phyloP scores from a whole-genome alignment of 2,888 invertebrate species.

The Drosophila atripex region DNA sequence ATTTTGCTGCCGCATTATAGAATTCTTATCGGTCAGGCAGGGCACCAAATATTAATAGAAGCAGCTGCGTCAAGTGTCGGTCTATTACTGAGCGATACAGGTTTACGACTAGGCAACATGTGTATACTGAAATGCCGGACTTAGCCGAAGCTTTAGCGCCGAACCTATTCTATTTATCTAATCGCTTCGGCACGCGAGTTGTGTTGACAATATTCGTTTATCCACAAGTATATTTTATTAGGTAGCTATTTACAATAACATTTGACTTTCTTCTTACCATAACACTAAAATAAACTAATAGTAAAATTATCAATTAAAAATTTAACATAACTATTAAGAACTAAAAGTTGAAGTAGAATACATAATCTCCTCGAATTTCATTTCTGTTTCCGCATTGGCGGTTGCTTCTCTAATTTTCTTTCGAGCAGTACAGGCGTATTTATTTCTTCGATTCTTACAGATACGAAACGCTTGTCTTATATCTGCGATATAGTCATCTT shows the following conservation, averaged over 20 bases:
- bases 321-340: background rate
- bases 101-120: constrained; percentile 28
- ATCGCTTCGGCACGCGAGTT: constrained; percentile 32
- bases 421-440: constrained; percentile 17
- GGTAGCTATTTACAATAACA: background rate
- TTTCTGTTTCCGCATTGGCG: constrained; percentile 22
- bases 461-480: constrained; percentile 26
- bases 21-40: constrained; percentile 19
- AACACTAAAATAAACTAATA: background rate
- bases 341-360: constrained; percentile 2
- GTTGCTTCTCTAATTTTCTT: constrained; percentile 27
- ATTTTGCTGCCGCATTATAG: constrained; percentile 48
- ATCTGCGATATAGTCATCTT: constrained; percentile 33
- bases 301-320: background rate
- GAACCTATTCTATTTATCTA: constrained; percentile 14
- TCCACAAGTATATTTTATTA: background rate
- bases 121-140: background rate
- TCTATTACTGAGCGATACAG: constrained; percentile 51
- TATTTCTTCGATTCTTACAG: constrained; percentile 36
- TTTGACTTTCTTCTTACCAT: background rate
- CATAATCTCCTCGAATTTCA: constrained; percentile 33
- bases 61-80: constrained; percentile 23
- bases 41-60: constrained; percentile 2
- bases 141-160: constrained; percentile 8
- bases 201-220: background rate